Evolutionary conservation across 1,140 invertebrate genomes (phyloP), one percentile per base, ranked within the genome.

Genomic region (Cotesia vestalis): DNA sequence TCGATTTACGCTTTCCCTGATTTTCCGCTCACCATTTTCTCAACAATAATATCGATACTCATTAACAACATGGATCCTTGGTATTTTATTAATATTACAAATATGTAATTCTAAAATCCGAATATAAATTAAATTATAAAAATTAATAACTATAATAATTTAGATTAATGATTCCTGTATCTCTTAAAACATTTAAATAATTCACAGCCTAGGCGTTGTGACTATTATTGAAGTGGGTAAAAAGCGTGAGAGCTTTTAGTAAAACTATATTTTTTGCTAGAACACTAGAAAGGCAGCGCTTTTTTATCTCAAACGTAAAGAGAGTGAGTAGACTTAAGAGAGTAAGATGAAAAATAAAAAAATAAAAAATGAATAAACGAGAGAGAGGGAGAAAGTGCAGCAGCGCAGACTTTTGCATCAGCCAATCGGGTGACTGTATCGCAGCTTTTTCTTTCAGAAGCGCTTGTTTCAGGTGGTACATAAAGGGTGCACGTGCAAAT

Each of bases 401-500:
- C 20, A 40, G 66, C 3, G 53, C 53, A 40, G 34, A 46, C 5
- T 55, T 20, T 27, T 5, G 59, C 36, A 27, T 69, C 40, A 68
- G 71, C 71, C 64, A 72, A 67, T 67, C 36, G 57, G 53, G 63
- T 38, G 57, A 52, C 67, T 34, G 5, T 4, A 52, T 27, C 59
- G 27, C 11, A 40, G n/a, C 57, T 67, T 51, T 72, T 67, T 62
- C 36, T 51, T 72, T 75, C 72, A 77, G 71, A 72, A 66, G 73
- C 73, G 73, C 55, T 63, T 74, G 66, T 78, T 77, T 79, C 66
- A 75, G 76, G 75, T 69, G 78, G 71, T 80, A 78, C 78, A 78
- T 73, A 77, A 77, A 78, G 55, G 71, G 62, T 81, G 75, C 80
- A 80, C 78, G 80, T 80, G 79, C 73, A 73, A 79, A 62, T 75